Evolutionary conservation across 2,888 invertebrate genomes (phyloP), one percentile per base, ranked within the genome.

Genomic region (Andrena hattorfiana): DNA sequence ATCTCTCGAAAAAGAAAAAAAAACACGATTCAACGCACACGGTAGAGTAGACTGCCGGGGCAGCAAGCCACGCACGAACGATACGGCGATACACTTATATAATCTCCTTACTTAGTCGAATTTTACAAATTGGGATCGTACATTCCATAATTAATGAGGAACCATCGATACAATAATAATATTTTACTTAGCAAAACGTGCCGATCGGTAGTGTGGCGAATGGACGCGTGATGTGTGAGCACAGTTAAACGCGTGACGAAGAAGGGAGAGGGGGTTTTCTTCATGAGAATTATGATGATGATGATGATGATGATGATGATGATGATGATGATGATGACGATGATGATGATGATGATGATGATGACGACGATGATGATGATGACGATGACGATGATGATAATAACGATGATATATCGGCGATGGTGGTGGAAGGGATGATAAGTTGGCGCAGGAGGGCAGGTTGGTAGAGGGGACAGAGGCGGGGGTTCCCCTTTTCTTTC

Each of bases 151-250:
- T 92, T 91, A 92, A 91, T 90, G 90, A 93, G 92, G 92, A 93
- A 93, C 92, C 92, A 93, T 92, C 92, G 92, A 93, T 92, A 93
- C 91, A 92, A 91, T 90, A 89, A 90, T 88, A 87, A 90, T 90
- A 90, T 90, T 56, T 92, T 90, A 92, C 91, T 90, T 90, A 91
- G 90, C 90, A 91, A 91, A 92, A 91, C 85, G 88, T 92, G 92
- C 92, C 91, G 92, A 92, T 92, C 90, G 88, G 84, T 88, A 85
- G 89, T 89, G 90, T 87, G 90, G 85, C 85, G 85, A 90, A 90
- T 56, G 87, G 90, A 89, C 89, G 89, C 87, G 89, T 89, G 91
- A 87, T 87, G 90, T 88, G 92, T 87, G 92, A 89, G 90, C 90
- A 90, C 88, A 88, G 86, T 88, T 89, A 87, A 89, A 90, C 89